These are phyloP conservation scores for Melozone crissalis DNA, from an alignment of 2,113 vertebrate genomes.

Conservation along the genomic window DNA sequence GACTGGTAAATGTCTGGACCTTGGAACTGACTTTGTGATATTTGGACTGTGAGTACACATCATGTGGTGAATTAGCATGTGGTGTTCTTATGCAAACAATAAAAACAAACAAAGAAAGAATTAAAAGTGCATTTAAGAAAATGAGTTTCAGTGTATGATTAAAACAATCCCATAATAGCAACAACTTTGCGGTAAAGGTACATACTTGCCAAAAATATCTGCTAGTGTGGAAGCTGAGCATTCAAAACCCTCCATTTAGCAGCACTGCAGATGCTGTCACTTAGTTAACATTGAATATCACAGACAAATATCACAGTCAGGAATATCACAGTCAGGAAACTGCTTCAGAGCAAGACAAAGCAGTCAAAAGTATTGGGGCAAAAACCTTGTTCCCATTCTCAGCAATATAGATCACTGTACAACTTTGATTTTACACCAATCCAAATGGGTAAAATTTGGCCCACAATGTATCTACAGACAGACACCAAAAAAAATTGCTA, in stretches of 20 bases:
- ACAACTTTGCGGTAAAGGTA: slow-evolving; percentile 33
- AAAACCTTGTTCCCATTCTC: background rate
- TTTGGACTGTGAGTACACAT: slow-evolving; percentile 57
- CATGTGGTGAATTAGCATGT: slow-evolving; percentile 66
- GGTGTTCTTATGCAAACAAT: slow-evolving; percentile 67
- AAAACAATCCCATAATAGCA: slow-evolving; percentile 62
- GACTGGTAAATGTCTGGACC: slow-evolving; percentile 69
- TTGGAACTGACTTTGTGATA: slow-evolving; percentile 75
- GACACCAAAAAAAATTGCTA: background rate
- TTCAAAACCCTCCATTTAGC: slow-evolving; percentile 10
- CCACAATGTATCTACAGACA: background rate
- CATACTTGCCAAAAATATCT: slow-evolving; percentile 31
- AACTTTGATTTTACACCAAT: background rate
- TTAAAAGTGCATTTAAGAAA: slow-evolving; percentile 65
- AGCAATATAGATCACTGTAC: background rate
- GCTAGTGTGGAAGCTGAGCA: background rate
- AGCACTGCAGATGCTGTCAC: background rate
- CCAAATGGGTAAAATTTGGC: background rate
- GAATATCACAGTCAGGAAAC: background rate
- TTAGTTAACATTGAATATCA: background rate
- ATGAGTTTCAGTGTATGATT: slow-evolving; percentile 48
- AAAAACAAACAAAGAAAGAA: slow-evolving; percentile 70
- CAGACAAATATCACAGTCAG: background rate
- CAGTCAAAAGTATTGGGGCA: background rate
- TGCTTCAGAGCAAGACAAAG: background rate